Conservation (phyloP, 2,888 invertebrate genomes). For the Drosophila tanythrix region DNA sequence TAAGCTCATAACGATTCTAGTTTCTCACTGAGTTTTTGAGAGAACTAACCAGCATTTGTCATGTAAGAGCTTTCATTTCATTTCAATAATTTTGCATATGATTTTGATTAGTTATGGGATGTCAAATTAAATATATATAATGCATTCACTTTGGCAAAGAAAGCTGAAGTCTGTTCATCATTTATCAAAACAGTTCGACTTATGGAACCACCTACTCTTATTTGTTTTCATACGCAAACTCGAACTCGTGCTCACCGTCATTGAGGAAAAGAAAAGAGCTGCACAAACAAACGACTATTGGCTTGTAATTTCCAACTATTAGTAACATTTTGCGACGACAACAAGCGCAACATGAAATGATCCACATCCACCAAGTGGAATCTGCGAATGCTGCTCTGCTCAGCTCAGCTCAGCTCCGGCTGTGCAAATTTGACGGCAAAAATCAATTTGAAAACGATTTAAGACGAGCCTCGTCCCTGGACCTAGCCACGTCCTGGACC, state of each 20-base stretch:
- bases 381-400: conserved; percentile 6
- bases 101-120: conserved; percentile 57
- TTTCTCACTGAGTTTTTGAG: neutral
- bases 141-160: conserved; percentile 49
- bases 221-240: neutral
- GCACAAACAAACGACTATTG: conserved; percentile 64
- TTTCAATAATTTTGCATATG: conserved; percentile 11
- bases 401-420: conserved; percentile 21
- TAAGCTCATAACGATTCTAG: neutral
- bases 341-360: conserved; percentile 68
- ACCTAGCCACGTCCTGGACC: conserved; percentile 2
- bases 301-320: conserved; percentile 79
- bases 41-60: neutral
- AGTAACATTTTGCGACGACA: conserved; percentile 78
- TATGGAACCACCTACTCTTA: conserved; percentile 46
- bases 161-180: conserved; percentile 49
- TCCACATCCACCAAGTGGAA: conserved; percentile 45
- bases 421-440: conserved; percentile 79
- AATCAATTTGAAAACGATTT: conserved; percentile 81
- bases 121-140: conserved; percentile 60
- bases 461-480: conserved; percentile 49
- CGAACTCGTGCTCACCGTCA: conserved; percentile 26
- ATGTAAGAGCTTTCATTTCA: conserved; percentile 1
- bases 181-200: conserved; percentile 56
- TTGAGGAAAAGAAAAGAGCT: conserved; percentile 15